Evolutionary conservation across 2,797 vertebrate genomes (phyloP), one percentile per base, ranked within the genome.

Genomic region (Pempheris klunzingeri): DNA sequence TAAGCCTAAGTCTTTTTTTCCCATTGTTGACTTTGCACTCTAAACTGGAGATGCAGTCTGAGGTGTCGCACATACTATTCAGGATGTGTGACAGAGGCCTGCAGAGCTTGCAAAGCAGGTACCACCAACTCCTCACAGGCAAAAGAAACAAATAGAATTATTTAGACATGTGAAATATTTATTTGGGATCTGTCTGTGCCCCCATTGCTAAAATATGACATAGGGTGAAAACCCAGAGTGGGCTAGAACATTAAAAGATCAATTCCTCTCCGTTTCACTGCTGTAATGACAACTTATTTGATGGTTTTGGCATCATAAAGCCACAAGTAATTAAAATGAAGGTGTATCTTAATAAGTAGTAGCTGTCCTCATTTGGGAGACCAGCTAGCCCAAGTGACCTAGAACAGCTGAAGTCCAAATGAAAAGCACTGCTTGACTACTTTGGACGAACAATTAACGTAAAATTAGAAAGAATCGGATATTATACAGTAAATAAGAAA

Each of bases 141-240:
- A 71, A 67, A 53, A 54, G 86, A 89, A 90, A 93, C 90, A 92
- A 92, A 93, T 74, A 64, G 89, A 95, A 94, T 94, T 92, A 93
- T 94, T 95, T 90, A 95, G 91, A 74, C 63, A 82, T 82, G 79
- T 94, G 84, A 93, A 94, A 94, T 92, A 93, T 94, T 90, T 90
- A 93, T 92, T 80, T 83, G 73, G 83, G 74, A 90, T 89, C 67
- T 78, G 69, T 78, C 78, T 83, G 70, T 78, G 84, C 64, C 77
- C 79, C 68, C 69, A 60, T 81, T 85, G 80, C 80, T 78, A 67
- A 84, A 89, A 87, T 89, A 88, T 71, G 85, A 82, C 80, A 85
- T 58, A n/a, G 71, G 85, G 84, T 81, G 69, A 87, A 79, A 89
- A 74, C 58, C 65, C 53, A 24, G 24, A 64, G 55, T 55, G 24